Evolutionary conservation across 2,797 vertebrate species (phyloP), one percentile per base, ranked within the genome.

Genomic region (Oceanodroma leucorhoa): DNA sequence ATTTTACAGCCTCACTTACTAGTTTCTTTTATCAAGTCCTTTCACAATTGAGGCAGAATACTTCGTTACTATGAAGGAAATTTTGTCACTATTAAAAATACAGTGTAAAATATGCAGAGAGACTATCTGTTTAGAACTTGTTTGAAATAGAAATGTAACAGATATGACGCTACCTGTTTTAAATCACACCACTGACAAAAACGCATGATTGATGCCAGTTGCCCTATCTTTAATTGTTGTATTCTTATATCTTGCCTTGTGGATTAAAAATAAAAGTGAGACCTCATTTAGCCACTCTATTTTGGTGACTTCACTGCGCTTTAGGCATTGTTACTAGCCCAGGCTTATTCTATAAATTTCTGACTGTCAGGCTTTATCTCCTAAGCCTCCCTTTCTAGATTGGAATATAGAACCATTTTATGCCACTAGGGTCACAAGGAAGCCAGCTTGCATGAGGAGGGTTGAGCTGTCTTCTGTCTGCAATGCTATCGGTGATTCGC

Each of bases 31-130:
- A 87, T 32, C 43, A 90, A 84, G 55, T 66, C 19, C 10, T 79
- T 87, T 93, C 48, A 79, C 54, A 89, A 41, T 8, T 72, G 64
- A 92, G 45, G 45, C 24, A 79, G 77, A 71, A 66, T 70, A 55
- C 21, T 87, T 94, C 3, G 1, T 90, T 84, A 79, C 64, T 84
- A 67, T 41, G 71, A 89, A 92, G 58, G 67, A 85, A 88, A 72
- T 83, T 70, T 82, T 94, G 19, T 83, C 86, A 26, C 51, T 75
- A 32, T 89, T 89, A 77, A 90, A 95, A 92, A 93, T 60, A 57
- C 48, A 71, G 67, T 50, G 83, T 80, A 90, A 97, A 96, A 91
- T 91, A 94, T 83, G 64, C 78, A 91, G 78, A 95, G 89, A 78
- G 53, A 65, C 22, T 90, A 27, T 86, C 61, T 82, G 64, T 55